Percentiles rank a stretch among this genome's conserved stretches.
Conservation (phyloP, 1,140 invertebrate genomes). For the Polypedilum vanderplanki region DNA sequence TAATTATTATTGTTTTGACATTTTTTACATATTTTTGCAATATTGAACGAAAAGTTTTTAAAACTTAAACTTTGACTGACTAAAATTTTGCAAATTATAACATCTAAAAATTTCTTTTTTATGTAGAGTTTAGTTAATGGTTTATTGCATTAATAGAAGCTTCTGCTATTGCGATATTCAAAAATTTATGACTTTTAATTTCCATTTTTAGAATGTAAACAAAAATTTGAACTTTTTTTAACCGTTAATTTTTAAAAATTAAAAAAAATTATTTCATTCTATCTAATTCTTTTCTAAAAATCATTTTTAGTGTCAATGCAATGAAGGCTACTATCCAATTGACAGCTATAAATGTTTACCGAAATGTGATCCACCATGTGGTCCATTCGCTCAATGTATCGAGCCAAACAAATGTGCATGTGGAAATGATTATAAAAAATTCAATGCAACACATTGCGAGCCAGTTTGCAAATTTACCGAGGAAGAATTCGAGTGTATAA, state of each 20-base stretch:
- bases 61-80: no score
- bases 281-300: background rate
- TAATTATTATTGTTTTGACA: no score
- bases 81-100: no score
- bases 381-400: background rate
- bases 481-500: conserved; percentile 30
- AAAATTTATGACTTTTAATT: background rate
- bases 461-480: background rate
- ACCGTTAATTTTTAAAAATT: background rate
- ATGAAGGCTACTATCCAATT: background rate
- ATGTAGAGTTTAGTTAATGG: background rate
- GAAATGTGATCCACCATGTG: conserved; percentile 1
- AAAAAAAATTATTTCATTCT: no score
- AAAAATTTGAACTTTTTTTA: background rate
- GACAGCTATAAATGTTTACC: background rate
- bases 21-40: no score
- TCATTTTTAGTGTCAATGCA: background rate
- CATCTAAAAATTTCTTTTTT: no score
- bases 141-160: background rate
- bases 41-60: no score
- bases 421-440: background rate
- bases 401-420: background rate
- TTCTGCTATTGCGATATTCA: background rate
- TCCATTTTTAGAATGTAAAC: background rate
- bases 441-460: conserved; percentile 1